Evolutionary conservation across 30 jellyfish, hydroid and myxozoan species (phyloP), one percentile per base, ranked within the genome.

Genomic region (Aurelia sp.): DNA sequence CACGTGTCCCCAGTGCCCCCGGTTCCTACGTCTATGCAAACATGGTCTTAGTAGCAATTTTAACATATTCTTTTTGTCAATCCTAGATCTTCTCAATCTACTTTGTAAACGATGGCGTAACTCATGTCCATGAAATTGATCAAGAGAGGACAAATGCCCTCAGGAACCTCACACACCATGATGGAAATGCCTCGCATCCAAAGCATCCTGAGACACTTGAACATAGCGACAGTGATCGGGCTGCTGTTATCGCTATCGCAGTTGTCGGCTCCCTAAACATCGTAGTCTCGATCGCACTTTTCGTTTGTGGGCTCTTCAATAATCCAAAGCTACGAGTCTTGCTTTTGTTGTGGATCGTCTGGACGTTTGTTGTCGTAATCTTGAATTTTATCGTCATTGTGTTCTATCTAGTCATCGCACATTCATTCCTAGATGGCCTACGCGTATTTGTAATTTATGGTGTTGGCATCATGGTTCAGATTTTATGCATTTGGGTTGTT

Each of bases 401-500:
- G 7, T 59, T 71, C 76, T 71, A 71, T 35, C 74, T 84, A 77
- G 72, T 75, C 53, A 33, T 71, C 17, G 84, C 87, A 13, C 61
- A 62, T 76, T 52, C 81, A 2, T 69, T 84, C 53, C 78, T 84
- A 63, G 93, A 84, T 30, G 93, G 93, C 81, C 76, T 63, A 10
- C 86, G 93, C 16, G 93, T 84, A 2, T 31, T 73, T 33, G 37
- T 84, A 11, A 59, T 84, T 20, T 84, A 84, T 30, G 87, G 93
- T 31, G 55, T 47, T 23, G 87, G 87, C 6, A 62, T 84, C 10
- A 74, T 84, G 66, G 82, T 84, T 11, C 73, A 84, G 75, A 23
- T 84, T 9, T 66, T 84, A 2, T 84, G 93, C 87, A 63, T 84
- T 64, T 84, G 93, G 93, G 87, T 84, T 6, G 93, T 84, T 73